Conservation (phyloP, 2,888 invertebrate genomes). For the Sinotaia quadrata region DNA sequence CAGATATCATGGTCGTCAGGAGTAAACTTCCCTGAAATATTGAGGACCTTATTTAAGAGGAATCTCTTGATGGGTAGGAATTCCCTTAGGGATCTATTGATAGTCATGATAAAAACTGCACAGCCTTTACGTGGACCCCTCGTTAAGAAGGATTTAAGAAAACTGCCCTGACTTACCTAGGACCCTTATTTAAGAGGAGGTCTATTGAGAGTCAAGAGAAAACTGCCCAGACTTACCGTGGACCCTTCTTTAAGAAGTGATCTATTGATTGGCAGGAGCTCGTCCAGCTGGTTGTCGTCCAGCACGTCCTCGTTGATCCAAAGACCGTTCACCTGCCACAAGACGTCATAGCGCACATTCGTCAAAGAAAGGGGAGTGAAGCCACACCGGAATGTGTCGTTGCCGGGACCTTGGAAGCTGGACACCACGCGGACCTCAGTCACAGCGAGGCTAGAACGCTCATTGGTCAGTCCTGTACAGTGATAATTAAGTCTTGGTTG, state of each 20-base stretch:
- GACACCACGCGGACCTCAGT: slow-evolving; percentile 28
- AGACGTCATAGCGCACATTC: slow-evolving; percentile 33
- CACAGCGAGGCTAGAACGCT: slow-evolving; percentile 13
- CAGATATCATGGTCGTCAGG: too few relatives aligned
- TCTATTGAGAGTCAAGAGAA: background rate
- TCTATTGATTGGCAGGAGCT: slow-evolving; percentile 25
- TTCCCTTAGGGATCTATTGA: too few relatives aligned
- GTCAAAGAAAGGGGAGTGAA: slow-evolving; percentile 19
- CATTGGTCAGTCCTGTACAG: background rate
- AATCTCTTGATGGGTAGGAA: too few relatives aligned
- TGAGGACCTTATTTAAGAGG: too few relatives aligned
- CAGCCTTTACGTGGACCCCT: too few relatives aligned
- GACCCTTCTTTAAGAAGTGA: slow-evolving; percentile 40
- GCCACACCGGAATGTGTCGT: slow-evolving; percentile 42
- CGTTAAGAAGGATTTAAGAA: too few relatives aligned
- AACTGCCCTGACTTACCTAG: background rate
- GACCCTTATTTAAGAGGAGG: background rate
- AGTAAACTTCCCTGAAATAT: too few relatives aligned
- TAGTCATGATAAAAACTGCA: too few relatives aligned
- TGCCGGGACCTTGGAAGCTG: slow-evolving; percentile 38
- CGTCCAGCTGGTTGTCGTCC: slow-evolving; percentile 14
- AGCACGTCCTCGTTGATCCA: slow-evolving; percentile 32
- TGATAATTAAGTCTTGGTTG: too few relatives aligned
- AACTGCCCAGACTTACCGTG: slow-evolving; percentile 39
- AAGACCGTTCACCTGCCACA: slow-evolving; percentile 46